A percentile compares a stretch with the other conserved stretches of the same genome.
Conservation (phyloP, 37 sponge, comb jelly and placozoan species). For the Aphrocallistes beatrix region DNA sequence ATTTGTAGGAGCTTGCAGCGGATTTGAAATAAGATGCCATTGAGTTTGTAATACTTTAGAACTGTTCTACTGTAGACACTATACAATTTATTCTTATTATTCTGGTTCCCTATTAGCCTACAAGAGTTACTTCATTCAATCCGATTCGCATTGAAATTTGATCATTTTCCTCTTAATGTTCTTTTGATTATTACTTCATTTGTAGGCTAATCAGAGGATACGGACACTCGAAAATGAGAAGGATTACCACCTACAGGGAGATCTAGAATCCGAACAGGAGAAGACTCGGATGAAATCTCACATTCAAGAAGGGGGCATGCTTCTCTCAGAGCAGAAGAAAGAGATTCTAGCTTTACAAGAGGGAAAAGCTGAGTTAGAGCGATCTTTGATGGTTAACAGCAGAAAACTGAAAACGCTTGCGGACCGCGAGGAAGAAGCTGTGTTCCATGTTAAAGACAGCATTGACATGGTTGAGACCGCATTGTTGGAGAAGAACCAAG, state of each 20-base stretch:
- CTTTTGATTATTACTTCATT: not conserved
- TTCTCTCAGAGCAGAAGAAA: not conserved
- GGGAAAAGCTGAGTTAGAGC: not conserved
- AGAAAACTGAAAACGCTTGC: slow-evolving; percentile 14
- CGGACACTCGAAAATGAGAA: not conserved
- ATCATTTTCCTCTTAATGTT: not conserved
- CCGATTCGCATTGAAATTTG: not conserved
- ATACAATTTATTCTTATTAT: no score
- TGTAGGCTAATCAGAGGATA: not conserved
- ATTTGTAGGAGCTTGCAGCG: not conserved
- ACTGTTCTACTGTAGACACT: no score
- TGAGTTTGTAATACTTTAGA: no score
- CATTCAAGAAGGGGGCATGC: not conserved
- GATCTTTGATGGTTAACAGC: not conserved
- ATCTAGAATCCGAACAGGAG: not conserved
- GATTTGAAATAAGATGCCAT: not conserved
- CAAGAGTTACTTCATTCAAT: not conserved
- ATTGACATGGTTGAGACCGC: slow-evolving; percentile 72
- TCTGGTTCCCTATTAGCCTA: not conserved
- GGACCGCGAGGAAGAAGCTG: slow-evolving; percentile 48
- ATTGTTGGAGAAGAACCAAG: slow-evolving; percentile 75
- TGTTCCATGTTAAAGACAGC: slow-evolving; percentile 72
- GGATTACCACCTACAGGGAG: not conserved
- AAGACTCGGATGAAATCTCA: not conserved
- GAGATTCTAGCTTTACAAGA: not conserved